Evolutionary conservation across 2,113 vertebrate genomes (phyloP), one percentile per base, ranked within the genome.

Genomic region (Conger conger): DNA sequence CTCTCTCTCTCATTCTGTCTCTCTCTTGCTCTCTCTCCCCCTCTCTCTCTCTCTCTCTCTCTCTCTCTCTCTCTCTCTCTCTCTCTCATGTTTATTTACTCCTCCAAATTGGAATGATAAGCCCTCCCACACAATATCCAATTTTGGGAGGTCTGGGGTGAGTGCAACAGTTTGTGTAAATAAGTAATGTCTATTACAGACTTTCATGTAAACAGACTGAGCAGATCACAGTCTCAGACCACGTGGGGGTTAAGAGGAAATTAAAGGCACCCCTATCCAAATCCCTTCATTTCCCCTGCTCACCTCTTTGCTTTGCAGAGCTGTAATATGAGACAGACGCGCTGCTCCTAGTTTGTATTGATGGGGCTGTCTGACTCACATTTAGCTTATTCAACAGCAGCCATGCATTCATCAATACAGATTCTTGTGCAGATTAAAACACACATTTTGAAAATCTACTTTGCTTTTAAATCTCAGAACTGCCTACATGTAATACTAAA

Each of bases 1-100:
- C 53, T 37, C 30, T 35, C 40, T 36, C 50, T 82, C 53, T 63
- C 38, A 33, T 68, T n/a, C n/a, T n/a, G n/a, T n/a, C n/a, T n/a
- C n/a, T n/a, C n/a, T n/a, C n/a, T n/a, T n/a, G n/a, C 80, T 76
- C 77, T 76, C 84, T 88, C 80, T 73, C 79, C 73, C 79, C 15
- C 60, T 86, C 82, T 84, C 76, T 86, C 38, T 54, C 80, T 35
- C 27, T 30, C 23, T 16, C 36, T 84, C 53, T 78, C 38, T 37
- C 30, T 35, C 40, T 36, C 42, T 84, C 50, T 77, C 37, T 35
- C 27, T 30, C 40, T 36, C n/a, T 84, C 53, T 37, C 30, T 35
- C 40, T 36, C 50, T 82, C 53, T 63, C 38, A 33, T 68, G 63
- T 78, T 86, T 82, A 82, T 79, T 82, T 82, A 79, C 82, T 76